These are phyloP conservation scores for Neogale vison DNA, from an alignment of 2,113 vertebrate species.

Conservation along the genomic window DNA sequence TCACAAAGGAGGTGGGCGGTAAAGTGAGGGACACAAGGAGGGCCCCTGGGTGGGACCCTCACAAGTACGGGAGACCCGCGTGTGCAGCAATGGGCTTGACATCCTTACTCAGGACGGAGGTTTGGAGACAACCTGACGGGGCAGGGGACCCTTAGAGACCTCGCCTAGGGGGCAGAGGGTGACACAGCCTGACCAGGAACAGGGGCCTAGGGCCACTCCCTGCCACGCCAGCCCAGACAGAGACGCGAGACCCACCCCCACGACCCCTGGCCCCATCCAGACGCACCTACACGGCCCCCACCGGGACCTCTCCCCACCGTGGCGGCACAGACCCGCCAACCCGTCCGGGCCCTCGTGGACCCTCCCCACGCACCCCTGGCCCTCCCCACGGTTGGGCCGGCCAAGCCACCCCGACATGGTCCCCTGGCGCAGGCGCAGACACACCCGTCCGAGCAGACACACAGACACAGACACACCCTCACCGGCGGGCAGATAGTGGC, in stretches of 20 bases:
- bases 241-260: neutral
- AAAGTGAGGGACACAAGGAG: no score
- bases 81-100: no score
- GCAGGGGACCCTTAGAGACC: neutral
- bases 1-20: neutral
- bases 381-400: neutral
- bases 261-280: rapidly evolving
- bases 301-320: neutral
- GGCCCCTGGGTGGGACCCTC: neutral
- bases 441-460: neutral
- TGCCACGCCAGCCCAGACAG: neutral
- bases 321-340: neutral
- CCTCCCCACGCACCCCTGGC: neutral
- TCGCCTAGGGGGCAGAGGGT: neutral
- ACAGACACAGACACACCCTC: slow-evolving; percentile 7
- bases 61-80: neutral
- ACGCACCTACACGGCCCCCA: neutral
- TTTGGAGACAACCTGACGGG: neutral
- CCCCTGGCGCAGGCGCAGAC: neutral
- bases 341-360: neutral
- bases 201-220: neutral
- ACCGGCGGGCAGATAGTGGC: neutral
- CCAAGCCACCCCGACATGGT: neutral
- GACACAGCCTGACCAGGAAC: neutral
- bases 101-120: neutral